Conservation (phyloP, 2,888 invertebrate species). For the Drepana falcataria region DNA sequence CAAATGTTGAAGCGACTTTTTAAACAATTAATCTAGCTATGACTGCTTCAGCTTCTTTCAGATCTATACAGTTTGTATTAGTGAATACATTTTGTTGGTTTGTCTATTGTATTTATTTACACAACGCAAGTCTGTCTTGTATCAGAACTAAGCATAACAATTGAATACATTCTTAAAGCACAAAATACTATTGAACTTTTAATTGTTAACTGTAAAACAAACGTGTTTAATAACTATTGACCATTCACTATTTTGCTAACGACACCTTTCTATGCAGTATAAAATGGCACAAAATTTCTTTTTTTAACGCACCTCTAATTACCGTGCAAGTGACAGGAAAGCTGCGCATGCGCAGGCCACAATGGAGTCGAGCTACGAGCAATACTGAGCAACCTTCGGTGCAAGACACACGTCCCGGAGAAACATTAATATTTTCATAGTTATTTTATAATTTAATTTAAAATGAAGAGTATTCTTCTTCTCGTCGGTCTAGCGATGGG, state of each 20-base stretch:
- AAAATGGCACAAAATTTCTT: slow-evolving; percentile 1
- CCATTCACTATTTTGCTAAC: not conserved
- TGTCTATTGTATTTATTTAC: too few species aligned
- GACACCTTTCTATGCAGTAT: not conserved
- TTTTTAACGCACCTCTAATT: slow-evolving; percentile 29
- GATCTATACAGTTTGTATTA: too few species aligned
- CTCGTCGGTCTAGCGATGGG: slow-evolving; percentile 45
- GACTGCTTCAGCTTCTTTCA: too few species aligned
- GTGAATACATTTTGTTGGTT: too few species aligned
- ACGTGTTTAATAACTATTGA: not conserved
- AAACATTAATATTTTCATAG: slow-evolving; percentile 24
- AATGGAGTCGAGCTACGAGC: slow-evolving; percentile 40
- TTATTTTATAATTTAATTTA: slow-evolving; percentile 26
- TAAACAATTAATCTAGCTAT: not conserved
- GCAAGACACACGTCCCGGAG: slow-evolving; percentile 58
- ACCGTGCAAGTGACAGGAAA: slow-evolving; percentile 33
- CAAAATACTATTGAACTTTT: not conserved
- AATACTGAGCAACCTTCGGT: slow-evolving; percentile 65
- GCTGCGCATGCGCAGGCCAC: slow-evolving; percentile 40
- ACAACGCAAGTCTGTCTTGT: too few species aligned
- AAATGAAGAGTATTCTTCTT: slow-evolving; percentile 59
- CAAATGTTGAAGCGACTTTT: slow-evolving; percentile 10
- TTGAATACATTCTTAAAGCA: not conserved
- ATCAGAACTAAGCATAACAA: too few species aligned
- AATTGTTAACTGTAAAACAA: not conserved